Percentiles rank a stretch among this genome's conserved stretches.
phyloP scores from a whole-genome alignment of 2,888 invertebrate genomes.

The Mesoligia furuncula region DNA sequence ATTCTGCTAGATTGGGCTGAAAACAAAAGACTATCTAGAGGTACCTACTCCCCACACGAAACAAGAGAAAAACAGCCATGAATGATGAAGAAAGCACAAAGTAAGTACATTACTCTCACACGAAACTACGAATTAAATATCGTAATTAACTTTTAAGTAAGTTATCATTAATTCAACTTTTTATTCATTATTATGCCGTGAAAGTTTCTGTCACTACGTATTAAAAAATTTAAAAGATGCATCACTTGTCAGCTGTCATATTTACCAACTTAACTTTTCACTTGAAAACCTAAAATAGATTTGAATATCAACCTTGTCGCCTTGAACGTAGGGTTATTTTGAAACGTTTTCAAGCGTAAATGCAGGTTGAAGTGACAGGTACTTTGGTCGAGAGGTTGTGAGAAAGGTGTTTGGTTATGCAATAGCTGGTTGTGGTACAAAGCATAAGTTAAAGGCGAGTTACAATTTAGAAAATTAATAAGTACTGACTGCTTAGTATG shows the following conservation, averaged over 20 bases:
- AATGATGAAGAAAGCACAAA: constrained; percentile 12
- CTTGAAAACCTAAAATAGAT: background rate
- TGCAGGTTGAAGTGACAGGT: constrained; percentile 62
- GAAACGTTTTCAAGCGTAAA: constrained; percentile 20
- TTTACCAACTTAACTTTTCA: constrained; percentile 35
- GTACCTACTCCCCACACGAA: background rate
- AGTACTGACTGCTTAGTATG: background rate
- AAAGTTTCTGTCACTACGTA: constrained; percentile 53
- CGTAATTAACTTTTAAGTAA: constrained; percentile 44
- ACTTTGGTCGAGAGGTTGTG: constrained; percentile 80
- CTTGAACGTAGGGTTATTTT: background rate
- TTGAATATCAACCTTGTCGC: constrained; percentile 20
- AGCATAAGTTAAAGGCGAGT: constrained; percentile 42
- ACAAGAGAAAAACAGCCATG: background rate
- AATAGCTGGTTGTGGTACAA: constrained; percentile 71
- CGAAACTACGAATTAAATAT: constrained; percentile 24
- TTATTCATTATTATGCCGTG: constrained; percentile 51
- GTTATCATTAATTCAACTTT: constrained; percentile 49
- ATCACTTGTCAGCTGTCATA: constrained; percentile 62
- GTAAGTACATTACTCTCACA: constrained; percentile 18
- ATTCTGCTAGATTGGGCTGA: background rate
- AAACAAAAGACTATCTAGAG: background rate
- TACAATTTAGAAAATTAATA: background rate
- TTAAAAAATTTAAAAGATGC: constrained; percentile 52
- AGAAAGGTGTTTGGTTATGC: constrained; percentile 79